These are phyloP conservation scores for Miltochrista miniata DNA, from an alignment of 2,888 invertebrate genomes.

Conservation along the genomic window DNA sequence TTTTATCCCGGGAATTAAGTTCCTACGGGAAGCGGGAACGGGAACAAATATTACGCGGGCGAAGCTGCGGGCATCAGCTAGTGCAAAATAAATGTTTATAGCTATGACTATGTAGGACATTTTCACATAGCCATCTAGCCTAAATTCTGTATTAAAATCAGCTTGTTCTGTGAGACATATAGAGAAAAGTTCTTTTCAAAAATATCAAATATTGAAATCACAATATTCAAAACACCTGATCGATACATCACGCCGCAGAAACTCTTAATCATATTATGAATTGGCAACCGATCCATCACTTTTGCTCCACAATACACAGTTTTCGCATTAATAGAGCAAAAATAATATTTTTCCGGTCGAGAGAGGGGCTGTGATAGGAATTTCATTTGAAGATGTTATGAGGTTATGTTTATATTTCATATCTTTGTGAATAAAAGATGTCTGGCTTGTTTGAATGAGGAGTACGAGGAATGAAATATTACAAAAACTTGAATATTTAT, in stretches of 20 bases:
- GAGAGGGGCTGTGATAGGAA: constrained; percentile 48
- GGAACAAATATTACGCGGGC: no score
- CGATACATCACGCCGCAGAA: constrained; percentile 61
- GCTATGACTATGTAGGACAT: no score
- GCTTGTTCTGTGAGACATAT: no score
- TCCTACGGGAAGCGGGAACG: no score
- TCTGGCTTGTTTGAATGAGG: neutral
- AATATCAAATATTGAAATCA: constrained; percentile 1
- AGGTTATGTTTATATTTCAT: constrained; percentile 33
- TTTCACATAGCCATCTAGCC: no score
- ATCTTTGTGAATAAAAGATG: constrained; percentile 28
- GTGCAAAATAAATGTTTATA: no score
- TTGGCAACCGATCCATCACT: constrained; percentile 64
- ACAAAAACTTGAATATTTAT: no score
- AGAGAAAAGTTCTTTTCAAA: no score
- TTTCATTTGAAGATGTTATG: constrained; percentile 49
- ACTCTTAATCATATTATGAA: constrained; percentile 55
- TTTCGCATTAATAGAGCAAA: constrained; percentile 61
- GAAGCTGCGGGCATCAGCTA: no score
- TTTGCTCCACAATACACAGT: constrained; percentile 64
- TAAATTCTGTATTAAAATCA: no score
- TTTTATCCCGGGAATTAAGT: no score
- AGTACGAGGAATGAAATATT: no score
- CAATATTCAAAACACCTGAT: constrained; percentile 26
- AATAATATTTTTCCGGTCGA: constrained; percentile 57